These are phyloP conservation scores for Pterocles orientalis DNA, from an alignment of 2,113 vertebrate genomes.

Conservation along the genomic window DNA sequence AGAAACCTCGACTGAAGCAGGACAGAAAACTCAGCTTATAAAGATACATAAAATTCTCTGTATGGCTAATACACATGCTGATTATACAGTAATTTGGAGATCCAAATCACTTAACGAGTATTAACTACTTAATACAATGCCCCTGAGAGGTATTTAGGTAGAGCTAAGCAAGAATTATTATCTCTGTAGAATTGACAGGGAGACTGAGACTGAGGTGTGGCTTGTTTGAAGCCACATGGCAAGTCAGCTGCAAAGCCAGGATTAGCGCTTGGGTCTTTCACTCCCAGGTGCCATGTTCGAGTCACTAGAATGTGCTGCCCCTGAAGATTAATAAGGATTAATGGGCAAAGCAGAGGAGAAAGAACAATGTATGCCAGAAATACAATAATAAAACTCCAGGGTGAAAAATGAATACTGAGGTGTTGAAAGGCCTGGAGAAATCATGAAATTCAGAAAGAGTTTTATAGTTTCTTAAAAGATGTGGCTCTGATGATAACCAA, in stretches of 20 bases:
- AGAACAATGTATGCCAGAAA: not conserved
- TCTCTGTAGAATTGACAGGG: not conserved
- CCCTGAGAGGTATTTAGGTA: constrained; percentile 46
- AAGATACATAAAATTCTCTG: not conserved
- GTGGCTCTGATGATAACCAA: constrained; percentile 33
- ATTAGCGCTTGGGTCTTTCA: constrained; percentile 10
- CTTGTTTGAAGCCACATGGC: constrained; percentile 21
- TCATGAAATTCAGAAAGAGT: not conserved
- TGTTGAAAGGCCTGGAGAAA: constrained; percentile 50
- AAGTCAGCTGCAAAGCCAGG: constrained; percentile 31
- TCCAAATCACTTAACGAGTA: constrained; percentile 55
- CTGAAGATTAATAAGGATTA: constrained; percentile 55
- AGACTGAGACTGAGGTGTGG: constrained; percentile 3
- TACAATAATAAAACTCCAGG: constrained; percentile 6
- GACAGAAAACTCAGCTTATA: constrained; percentile 16
- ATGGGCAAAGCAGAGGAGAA: constrained; percentile 29
- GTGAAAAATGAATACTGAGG: constrained; percentile 6
- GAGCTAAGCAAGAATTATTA: constrained; percentile 53
- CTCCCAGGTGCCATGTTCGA: constrained; percentile 3
- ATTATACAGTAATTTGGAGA: constrained; percentile 39
- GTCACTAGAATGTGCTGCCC: not conserved
- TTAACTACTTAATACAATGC: constrained; percentile 40
- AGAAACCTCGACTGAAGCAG: not conserved
- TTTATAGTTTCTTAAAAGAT: constrained; percentile 32
- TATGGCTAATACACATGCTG: constrained; percentile 40